phyloP scores from a whole-genome alignment of 2,113 vertebrate genomes.

The Gymnarchus niloticus region DNA sequence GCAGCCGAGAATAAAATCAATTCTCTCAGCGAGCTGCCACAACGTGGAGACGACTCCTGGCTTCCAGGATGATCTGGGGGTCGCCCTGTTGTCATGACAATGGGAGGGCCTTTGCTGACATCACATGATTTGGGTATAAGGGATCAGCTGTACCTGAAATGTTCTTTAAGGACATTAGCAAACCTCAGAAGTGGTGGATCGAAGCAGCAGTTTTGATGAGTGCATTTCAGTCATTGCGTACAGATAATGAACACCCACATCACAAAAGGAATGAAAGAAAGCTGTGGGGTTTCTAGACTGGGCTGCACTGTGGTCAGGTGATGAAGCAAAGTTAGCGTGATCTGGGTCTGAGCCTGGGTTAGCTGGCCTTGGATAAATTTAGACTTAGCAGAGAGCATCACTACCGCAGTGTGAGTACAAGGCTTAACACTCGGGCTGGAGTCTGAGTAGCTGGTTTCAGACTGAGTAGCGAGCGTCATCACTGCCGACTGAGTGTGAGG shows the following conservation, averaged over 20 bases:
- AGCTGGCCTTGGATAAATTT: too few species aligned
- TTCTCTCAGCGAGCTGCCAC: slow-evolving; percentile 62
- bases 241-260: not conserved
- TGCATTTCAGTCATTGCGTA: not conserved
- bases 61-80: not conserved
- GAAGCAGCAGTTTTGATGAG: not conserved
- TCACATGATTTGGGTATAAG: not conserved
- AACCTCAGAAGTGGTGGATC: not conserved
- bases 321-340: too few species aligned
- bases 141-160: not conserved
- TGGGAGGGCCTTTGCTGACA: not conserved
- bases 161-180: not conserved
- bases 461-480: too few species aligned
- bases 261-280: not conserved
- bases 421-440: too few species aligned
- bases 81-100: not conserved
- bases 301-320: too few species aligned
- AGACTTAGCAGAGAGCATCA: too few species aligned
- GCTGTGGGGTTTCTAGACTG: too few species aligned
- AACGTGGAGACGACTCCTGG: slow-evolving; percentile 55
- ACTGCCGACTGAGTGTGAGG: too few species aligned
- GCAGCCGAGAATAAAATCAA: slow-evolving; percentile 69
- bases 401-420: too few species aligned
- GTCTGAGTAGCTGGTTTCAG: too few species aligned
- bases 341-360: too few species aligned